Percentiles rank a stretch among this genome's conserved stretches.
Evolutionary conservation across 2,888 invertebrate genomes (phyloP).

Genomic region (Conomelus anceps): DNA sequence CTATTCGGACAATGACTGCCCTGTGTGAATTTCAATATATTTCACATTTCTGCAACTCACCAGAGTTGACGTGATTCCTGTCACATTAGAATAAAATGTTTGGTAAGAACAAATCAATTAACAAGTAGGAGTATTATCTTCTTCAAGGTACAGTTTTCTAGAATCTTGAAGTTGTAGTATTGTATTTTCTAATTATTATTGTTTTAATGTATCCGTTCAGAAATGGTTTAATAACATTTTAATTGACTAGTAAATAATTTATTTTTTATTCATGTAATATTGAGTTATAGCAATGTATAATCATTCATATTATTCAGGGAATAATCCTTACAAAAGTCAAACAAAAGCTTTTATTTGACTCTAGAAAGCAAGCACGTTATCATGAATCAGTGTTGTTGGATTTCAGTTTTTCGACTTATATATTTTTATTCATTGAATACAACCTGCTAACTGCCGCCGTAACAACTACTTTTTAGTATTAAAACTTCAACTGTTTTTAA

Average conservation of each 20-base stretch:
- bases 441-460: too few species aligned
- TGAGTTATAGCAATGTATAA: too few species aligned
- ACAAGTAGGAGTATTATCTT: background rate
- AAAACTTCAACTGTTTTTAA: background rate
- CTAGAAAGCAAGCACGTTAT: too few species aligned
- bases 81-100: background rate
- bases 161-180: background rate
- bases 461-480: too few species aligned
- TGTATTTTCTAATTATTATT: too few species aligned
- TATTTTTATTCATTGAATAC: too few species aligned
- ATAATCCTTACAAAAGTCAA: too few species aligned
- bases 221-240: background rate
- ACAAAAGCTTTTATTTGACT: too few species aligned
- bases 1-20: background rate
- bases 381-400: too few species aligned
- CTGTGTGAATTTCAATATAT: background rate
- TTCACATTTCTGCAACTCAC: background rate
- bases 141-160: background rate
- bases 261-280: too few species aligned
- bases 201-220: background rate
- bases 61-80: background rate
- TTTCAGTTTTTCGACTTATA: too few species aligned
- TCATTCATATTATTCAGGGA: too few species aligned
- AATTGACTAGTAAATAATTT: background rate
- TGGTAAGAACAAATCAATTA: slow-evolving; percentile 1